Base-by-base conservation (phyloP, 2,888 invertebrate genomes). In the Falcaria lacertinaria region DNA sequence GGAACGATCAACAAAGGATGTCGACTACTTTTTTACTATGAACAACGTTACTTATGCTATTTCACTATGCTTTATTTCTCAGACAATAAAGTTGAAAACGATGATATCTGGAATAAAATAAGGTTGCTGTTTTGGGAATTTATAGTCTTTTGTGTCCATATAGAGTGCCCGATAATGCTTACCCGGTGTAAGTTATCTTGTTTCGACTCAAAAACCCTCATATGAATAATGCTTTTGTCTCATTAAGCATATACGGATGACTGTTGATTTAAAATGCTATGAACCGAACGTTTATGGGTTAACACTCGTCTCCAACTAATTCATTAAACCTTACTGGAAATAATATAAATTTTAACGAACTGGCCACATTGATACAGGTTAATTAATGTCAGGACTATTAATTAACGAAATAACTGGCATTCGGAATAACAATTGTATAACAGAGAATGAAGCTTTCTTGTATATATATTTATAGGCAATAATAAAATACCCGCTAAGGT, bases 141-240 rank as follows among this genome's bases (percentile, higher is more conserved):
- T 84, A 84, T 84, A 63, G 70, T 61, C 72, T 64, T 76, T 78
- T 80, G 80, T 76, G 70, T 62, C 77, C 78, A 64, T 77, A 80
- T 67, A 65, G 69, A 77, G 79, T 69, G 75, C 62, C 56, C 77
- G 77, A 73, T 75, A 79, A 81, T 77, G 71, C 74, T 76, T 78
- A 80, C 74, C 78, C 71, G 66, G 74, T 69, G 75, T 80, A 76
- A 82, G 76, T 83, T 82, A 83, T 82, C 74, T 78, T 71, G 77
- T 77, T 66, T 68, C 54, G 60, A 48, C 66, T 64, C 60, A 70
- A 73, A 77, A 76, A 74, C 68, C 57, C 64, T 66, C 66, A 69
- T 74, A 79, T 74, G 76, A 80, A 76, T 79, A 74, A 77, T 74
- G 70, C 74, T 65, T 84, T 80, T 82, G 80, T 83, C 84, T 85